These are phyloP conservation scores for Nasonovia ribisnigri DNA, from an alignment of 2,888 invertebrate genomes.

Conservation along the genomic window DNA sequence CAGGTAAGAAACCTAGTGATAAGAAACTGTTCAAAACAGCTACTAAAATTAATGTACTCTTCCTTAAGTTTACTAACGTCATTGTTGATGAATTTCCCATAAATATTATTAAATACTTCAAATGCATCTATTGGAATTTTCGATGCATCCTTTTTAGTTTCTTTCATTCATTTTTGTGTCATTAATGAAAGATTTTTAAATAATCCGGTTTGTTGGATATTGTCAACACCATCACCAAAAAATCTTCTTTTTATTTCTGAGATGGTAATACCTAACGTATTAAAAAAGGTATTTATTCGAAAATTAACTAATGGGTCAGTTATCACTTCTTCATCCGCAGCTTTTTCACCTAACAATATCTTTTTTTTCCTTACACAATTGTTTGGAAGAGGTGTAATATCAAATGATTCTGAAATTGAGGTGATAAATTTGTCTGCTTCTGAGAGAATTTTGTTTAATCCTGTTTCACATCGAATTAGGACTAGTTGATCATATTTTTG, in stretches of 20 bases:
- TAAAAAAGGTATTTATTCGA: slow-evolving; percentile 1
- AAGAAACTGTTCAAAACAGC: too few relatives aligned
- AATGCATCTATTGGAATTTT: slow-evolving; percentile 7
- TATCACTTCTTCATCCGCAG: background rate
- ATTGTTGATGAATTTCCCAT: too few relatives aligned
- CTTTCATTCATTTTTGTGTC: slow-evolving; percentile 5
- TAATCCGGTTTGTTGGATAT: background rate
- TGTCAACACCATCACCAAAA: background rate
- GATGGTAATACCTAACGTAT: background rate
- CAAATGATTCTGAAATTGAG: background rate
- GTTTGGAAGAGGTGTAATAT: background rate
- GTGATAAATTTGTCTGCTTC: slow-evolving; percentile 14
- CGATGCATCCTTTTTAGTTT: background rate
- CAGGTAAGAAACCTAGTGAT: too few relatives aligned
- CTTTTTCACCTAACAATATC: background rate
- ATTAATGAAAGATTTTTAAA: background rate
- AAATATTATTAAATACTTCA: too few relatives aligned
- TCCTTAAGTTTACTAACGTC: too few relatives aligned
- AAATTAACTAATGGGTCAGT: slow-evolving; percentile 1
- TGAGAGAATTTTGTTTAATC: background rate
- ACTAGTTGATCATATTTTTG: slow-evolving; percentile 9
- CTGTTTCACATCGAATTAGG: background rate
- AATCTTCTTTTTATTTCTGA: background rate
- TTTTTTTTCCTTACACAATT: background rate
- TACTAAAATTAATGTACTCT: too few relatives aligned